Evolutionary conservation across 2,797 vertebrate species (phyloP), one percentile per base, ranked within the genome.

Genomic region (Oryzias sinensis): DNA sequence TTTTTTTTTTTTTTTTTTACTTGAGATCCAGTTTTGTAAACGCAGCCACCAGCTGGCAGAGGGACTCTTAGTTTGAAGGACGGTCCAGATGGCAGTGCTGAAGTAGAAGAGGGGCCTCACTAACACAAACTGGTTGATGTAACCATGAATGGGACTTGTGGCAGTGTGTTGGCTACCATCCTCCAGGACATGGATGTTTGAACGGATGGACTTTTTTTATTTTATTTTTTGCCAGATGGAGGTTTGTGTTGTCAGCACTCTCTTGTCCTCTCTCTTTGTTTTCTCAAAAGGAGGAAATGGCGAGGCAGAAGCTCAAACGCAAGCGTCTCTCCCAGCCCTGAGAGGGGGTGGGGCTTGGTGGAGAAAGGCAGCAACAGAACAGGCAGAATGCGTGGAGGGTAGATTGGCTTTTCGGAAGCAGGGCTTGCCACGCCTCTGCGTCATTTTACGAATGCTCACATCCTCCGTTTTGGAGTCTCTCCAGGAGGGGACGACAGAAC

Each of bases 231-330:
- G 59, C 64, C n/a, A 52, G 56, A 56, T 57, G 57, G 68, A 72
- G 63, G 74, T 68, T 70, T 70, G 14, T 65, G 64, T 81, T 80
- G 75, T 83, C 72, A 62, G 45, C 44, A 55, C 78, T 82, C 82
- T 90, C 54, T 76, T 86, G 76, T 88, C 65, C 68, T 79, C 69
- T 89, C 81, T 88, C 48, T 88, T 53, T 40, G 33, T 37, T 37
- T 85, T 69, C 87, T 77, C 84, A 16, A 87, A 94, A 94, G 90
- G 91, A 91, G 72, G 91, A 92, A 72, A 91, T 89, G 86, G 74
- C 22, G 46, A 86, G 85, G 79, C 87, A 90, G 87, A 91, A 88
- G 79, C 84, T 84, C 20, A 94, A 92, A 80, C 90, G 89, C 76
- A 92, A 88, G 71, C 91, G 86, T 76, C 91, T 90, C 75, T 84